These are phyloP conservation scores for Delia radicum DNA, from an alignment of 1,140 invertebrate genomes.

Conservation along the genomic window DNA sequence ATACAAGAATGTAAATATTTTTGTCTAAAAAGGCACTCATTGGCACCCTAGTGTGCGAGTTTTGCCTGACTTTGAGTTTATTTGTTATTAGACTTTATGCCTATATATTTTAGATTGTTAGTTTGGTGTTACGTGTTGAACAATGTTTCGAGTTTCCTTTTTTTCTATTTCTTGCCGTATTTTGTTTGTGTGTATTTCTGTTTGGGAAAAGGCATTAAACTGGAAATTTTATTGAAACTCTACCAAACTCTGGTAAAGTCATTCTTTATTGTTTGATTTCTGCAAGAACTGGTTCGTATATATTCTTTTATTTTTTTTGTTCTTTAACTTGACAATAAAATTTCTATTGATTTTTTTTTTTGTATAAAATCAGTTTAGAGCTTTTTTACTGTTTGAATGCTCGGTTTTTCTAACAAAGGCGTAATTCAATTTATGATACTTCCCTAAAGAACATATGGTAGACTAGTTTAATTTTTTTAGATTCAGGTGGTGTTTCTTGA, in stretches of 20 bases:
- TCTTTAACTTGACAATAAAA: background rate
- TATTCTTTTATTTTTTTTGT: background rate
- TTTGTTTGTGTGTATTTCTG: background rate
- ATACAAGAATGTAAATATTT: too few species aligned
- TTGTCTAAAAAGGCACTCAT: too few species aligned
- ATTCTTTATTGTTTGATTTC: background rate
- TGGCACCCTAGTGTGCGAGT: too few species aligned
- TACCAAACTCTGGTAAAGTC: background rate
- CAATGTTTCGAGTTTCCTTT: background rate
- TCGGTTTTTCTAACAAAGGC: background rate
- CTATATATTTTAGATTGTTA: background rate
- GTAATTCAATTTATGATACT: background rate
- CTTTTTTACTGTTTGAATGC: background rate
- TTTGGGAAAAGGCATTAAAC: background rate
- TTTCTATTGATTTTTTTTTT: background rate
- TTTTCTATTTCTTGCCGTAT: background rate
- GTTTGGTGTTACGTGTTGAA: slow-evolving; percentile 3
- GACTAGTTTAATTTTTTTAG: too few species aligned
- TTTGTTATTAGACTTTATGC: background rate
- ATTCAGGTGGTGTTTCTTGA: too few species aligned
- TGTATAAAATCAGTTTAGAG: background rate
- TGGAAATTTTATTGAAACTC: background rate
- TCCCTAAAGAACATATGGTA: background rate
- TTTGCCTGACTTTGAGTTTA: background rate
- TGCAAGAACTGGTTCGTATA: background rate